Percentiles rank a stretch among this genome's conserved stretches.
phyloP scores from a whole-genome alignment of 1,140 invertebrate genomes.

The Gonioctena quinquepunctata region DNA sequence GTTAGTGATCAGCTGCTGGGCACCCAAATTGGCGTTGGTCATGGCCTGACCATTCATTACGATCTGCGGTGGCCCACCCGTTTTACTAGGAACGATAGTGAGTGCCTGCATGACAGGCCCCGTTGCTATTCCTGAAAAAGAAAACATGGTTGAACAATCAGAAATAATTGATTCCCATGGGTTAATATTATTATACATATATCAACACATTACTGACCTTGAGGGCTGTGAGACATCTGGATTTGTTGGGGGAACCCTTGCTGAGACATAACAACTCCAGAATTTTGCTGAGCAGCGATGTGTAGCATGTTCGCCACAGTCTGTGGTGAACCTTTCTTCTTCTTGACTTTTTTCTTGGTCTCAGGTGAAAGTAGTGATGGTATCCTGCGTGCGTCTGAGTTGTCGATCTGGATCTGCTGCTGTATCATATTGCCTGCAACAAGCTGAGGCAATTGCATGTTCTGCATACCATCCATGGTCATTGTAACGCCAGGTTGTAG shows the following conservation, averaged over 20 bases:
- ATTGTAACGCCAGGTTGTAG: slow-evolving; percentile 75
- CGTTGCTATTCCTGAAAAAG: slow-evolving; percentile 52
- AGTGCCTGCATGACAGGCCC: slow-evolving; percentile 73
- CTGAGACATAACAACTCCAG: slow-evolving; percentile 58
- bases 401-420: slow-evolving; percentile 58
- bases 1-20: slow-evolving; percentile 71
- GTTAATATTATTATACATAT: neutral
- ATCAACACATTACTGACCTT: neutral
- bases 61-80: slow-evolving; percentile 68
- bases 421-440: slow-evolving; percentile 69
- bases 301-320: slow-evolving; percentile 77
- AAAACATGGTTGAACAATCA: neutral
- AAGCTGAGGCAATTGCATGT: slow-evolving; percentile 69
- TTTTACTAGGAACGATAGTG: slow-evolving; percentile 76
- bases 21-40: slow-evolving; percentile 62
- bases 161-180: neutral
- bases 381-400: slow-evolving; percentile 53
- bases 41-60: slow-evolving; percentile 72
- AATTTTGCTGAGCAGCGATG: slow-evolving; percentile 63
- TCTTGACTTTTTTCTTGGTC: slow-evolving; percentile 72
- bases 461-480: slow-evolving; percentile 67
- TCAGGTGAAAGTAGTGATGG: slow-evolving; percentile 70
- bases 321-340: slow-evolving; percentile 70
- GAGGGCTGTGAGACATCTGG: slow-evolving; percentile 64
- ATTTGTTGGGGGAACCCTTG: slow-evolving; percentile 65